Percentiles rank a stretch among this genome's conserved stretches.
These are phyloP conservation scores for Chiroxiphia lanceolata DNA, from an alignment of 2,797 vertebrate species.

Conservation along the genomic window DNA sequence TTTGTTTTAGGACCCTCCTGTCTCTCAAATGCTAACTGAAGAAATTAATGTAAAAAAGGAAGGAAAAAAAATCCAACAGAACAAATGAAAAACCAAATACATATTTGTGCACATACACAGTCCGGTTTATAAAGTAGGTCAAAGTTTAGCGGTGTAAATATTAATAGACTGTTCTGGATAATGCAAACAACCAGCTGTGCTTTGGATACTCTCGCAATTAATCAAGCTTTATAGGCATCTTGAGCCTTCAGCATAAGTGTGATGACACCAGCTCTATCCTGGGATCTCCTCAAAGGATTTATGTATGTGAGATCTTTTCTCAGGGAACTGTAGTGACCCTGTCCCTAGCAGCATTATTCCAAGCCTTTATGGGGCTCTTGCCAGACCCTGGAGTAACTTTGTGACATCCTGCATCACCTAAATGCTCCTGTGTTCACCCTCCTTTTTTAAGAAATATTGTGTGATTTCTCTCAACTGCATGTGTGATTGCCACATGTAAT, in stretches of 20 bases:
- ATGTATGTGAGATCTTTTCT: neutral
- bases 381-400: neutral
- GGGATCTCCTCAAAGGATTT: neutral
- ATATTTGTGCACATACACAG: neutral
- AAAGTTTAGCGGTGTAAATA: constrained; percentile 9
- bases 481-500: neutral
- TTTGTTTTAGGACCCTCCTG: neutral
- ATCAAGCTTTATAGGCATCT: neutral
- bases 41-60: neutral
- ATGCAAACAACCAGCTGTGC: neutral
- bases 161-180: neutral
- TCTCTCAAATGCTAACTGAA: neutral
- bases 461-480: neutral
- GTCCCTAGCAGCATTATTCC: neutral
- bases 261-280: neutral
- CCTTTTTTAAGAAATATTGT: neutral
- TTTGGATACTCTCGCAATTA: neutral
- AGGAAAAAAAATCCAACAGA: neutral
- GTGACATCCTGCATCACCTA: neutral
- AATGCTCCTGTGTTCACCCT: neutral
- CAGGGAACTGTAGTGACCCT: neutral
- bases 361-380: neutral
- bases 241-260: neutral
- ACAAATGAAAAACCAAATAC: neutral
- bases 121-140: neutral